A percentile compares a stretch with the other conserved stretches of the same genome.
Evolutionary conservation across 2,888 invertebrate genomes (phyloP).

Genomic region (Tenthredo distinguenda): DNA sequence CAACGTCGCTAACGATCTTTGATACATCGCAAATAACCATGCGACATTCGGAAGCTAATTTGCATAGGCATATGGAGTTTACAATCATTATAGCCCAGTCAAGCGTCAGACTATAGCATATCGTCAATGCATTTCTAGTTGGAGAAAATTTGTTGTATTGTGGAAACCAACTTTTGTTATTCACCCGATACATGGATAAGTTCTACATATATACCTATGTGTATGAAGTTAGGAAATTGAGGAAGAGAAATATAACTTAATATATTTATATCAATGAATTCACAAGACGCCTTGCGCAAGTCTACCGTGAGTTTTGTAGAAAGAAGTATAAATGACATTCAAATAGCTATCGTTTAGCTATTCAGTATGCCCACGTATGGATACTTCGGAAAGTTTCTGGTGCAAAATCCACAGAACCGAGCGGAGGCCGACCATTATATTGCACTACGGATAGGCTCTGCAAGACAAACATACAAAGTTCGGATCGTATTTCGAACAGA

Average conservation of each 20-base stretch:
- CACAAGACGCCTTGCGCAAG: not conserved
- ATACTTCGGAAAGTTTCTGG: no score
- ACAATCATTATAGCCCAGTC: not conserved
- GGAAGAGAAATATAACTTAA: not conserved
- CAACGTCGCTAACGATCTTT: not conserved
- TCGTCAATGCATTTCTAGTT: not conserved
- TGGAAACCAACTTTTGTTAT: not conserved
- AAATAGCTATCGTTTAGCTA: no score
- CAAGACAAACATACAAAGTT: no score
- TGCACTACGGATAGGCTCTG: no score
- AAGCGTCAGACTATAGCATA: not conserved
- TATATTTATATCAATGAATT: not conserved
- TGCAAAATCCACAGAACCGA: no score
- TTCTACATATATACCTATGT: not conserved
- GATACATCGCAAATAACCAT: constrained; percentile 1
- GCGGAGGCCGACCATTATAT: no score
- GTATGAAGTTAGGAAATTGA: not conserved
- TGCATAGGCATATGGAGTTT: not conserved
- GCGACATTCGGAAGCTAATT: not conserved
- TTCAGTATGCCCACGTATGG: not conserved
- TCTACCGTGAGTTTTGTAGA: not conserved
- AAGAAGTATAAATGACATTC: not conserved
- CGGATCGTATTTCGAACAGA: no score
- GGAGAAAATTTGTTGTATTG: not conserved
- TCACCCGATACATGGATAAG: not conserved